phyloP scores from a whole-genome alignment of 1,140 invertebrate species.

The Daktulosphaira vitifoliae region DNA sequence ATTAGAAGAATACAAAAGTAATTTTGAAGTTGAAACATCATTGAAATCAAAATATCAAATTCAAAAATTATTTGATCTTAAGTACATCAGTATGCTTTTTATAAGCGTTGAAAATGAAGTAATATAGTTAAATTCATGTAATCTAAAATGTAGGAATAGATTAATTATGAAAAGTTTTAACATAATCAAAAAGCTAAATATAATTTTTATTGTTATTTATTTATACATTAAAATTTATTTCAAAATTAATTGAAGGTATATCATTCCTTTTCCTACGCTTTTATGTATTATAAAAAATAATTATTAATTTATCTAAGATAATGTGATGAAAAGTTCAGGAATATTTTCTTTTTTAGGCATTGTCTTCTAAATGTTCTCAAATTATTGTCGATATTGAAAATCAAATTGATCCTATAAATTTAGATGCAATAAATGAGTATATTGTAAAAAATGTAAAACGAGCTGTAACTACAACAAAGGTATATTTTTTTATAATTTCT shows the following conservation, averaged over 20 bases:
- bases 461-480: conserved; percentile 14
- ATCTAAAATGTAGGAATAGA: no score
- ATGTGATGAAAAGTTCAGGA: no score
- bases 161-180: neutral
- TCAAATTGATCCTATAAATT: conserved; percentile 20
- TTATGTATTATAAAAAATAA: no score
- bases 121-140: neutral
- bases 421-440: conserved; percentile 17
- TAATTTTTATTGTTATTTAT: no score
- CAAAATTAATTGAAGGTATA: no score
- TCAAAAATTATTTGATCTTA: conserved; percentile 26
- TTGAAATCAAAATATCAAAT: conserved; percentile 25
- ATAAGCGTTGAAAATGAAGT: conserved; percentile 14
- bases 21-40: conserved; percentile 4
- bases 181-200: neutral
- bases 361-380: neutral
- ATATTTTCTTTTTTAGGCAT: conserved; percentile 6
- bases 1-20: conserved; percentile 6
- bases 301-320: no score
- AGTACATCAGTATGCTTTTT: conserved; percentile 22
- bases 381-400: conserved; percentile 12
- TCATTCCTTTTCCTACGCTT: no score
- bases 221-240: no score
- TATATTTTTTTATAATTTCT: neutral
- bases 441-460: conserved; percentile 27